Evolutionary conservation across 2,113 vertebrate genomes (phyloP).

Genomic region (Atlantisia rogersi): DNA sequence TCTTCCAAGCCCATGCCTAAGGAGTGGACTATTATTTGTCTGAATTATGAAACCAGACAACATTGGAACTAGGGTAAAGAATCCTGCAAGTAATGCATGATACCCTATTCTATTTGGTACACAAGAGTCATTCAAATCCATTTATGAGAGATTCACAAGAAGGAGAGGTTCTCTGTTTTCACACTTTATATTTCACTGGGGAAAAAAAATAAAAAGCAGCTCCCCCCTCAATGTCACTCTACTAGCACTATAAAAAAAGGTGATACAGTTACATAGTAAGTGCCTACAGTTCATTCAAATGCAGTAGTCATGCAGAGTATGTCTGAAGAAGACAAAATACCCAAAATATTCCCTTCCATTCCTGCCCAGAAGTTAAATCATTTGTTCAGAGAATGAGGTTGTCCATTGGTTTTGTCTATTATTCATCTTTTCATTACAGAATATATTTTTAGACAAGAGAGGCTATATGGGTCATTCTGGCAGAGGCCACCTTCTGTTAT

Average conservation of each 20-base stretch:
- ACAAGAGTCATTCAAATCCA: neutral
- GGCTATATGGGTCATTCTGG: neutral
- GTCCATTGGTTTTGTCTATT: neutral
- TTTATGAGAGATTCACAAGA: neutral
- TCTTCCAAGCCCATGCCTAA: neutral
- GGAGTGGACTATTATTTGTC: neutral
- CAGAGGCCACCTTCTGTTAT: neutral
- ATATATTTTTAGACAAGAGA: neutral
- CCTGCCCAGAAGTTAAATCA: neutral
- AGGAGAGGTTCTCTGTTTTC: neutral
- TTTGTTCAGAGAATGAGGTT: neutral
- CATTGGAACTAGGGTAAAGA: neutral
- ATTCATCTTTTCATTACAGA: neutral
- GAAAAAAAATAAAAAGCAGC: rapidly evolving
- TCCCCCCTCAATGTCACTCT: neutral
- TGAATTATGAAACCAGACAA: neutral
- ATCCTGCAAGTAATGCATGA: neutral
- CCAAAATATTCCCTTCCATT: neutral
- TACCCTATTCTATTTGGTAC: neutral
- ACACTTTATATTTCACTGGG: neutral
- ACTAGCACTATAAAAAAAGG: neutral
- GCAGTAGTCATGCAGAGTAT: neutral
- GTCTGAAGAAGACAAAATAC: neutral
- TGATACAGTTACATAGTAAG: neutral
- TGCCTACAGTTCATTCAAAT: neutral